Evolutionary conservation across 1,140 invertebrate genomes (phyloP).

Genomic region (Euborellia annulipes): DNA sequence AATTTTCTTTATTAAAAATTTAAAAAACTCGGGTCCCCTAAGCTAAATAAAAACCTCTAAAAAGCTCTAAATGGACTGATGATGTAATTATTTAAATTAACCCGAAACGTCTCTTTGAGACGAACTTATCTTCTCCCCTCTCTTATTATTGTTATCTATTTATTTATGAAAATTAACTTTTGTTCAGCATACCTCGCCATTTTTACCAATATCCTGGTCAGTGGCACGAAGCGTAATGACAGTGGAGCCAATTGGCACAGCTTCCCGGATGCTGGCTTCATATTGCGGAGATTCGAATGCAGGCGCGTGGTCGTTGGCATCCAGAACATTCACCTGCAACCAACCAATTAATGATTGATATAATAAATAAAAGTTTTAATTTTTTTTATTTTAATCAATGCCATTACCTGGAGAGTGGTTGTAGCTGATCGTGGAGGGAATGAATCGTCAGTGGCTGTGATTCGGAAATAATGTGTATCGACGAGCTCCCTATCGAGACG

Average conservation of each 20-base stretch:
- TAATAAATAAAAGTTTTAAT: too few relatives aligned
- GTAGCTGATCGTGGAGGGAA: conserved; percentile 75
- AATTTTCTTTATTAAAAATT: too few relatives aligned
- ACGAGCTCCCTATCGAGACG: conserved; percentile 65
- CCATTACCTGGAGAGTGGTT: conserved; percentile 72
- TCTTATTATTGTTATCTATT: too few relatives aligned
- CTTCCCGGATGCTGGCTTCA: conserved; percentile 67
- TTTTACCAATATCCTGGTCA: conserved; percentile 79
- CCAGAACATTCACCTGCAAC: conserved; percentile 79
- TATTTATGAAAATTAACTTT: too few relatives aligned
- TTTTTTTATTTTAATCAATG: too few relatives aligned
- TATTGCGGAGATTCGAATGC: conserved; percentile 70
- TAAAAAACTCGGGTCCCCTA: too few relatives aligned
- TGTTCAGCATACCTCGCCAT: conserved; percentile 66
- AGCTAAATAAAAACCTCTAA: too few relatives aligned
- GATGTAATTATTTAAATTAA: too few relatives aligned
- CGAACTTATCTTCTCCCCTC: too few relatives aligned
- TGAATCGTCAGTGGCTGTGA: conserved; percentile 56
- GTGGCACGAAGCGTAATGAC: conserved; percentile 81
- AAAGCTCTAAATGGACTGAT: too few relatives aligned
- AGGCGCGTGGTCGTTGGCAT: conserved; percentile 88
- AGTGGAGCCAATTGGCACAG: conserved; percentile 71
- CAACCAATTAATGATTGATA: too few relatives aligned
- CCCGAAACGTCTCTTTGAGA: too few relatives aligned
- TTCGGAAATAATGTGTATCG: conserved; percentile 48